Base-by-base conservation (phyloP, 1,140 invertebrate species). In the Elymnias hypermnestra region DNA sequence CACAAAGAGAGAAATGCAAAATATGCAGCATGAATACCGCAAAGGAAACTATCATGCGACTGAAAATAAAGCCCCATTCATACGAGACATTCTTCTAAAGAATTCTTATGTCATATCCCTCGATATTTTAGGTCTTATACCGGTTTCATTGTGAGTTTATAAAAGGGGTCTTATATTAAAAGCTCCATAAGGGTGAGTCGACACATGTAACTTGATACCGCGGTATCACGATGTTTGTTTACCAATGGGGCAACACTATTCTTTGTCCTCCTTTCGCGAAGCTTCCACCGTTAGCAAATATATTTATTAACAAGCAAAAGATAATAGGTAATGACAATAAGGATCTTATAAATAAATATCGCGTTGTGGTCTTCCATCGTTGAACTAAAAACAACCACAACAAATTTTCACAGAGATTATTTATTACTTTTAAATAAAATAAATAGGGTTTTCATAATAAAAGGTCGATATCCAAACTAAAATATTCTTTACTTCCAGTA, bases 121-220 rank as follows among this genome's bases (percentile, higher is more conserved):
- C 38, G 47, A 53, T 46, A 47, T 53, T 57, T 61, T 61, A 50
- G 35, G 41, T 56, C 49, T 47, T 29, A 49, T 38, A 53, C 57
- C 45, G 53, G 57, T 51, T 50, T 41, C 53, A 61, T 61, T 61
- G 53, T 54, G 28, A 39, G 19, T 40, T 36, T 45, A 35, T 44
- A 41, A 60, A 49, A 42, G 42, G 44, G 42, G 25, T 54, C 47
- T 42, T 38, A 36, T 46, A 57, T 45, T 37, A 38, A 57, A 47
- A 47, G 25, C 33, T 17, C 35, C 15, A 57, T 59, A 49, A 44
- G 48, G 44, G 52, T 47, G 51, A 55, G 40, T 54, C 58, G 46
- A 55, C 52, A 63, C 56, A 60, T 64, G 71, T 72, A 74, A 74
- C 58, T 53, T 40, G 65, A 74, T 60, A 63, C 67, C 54, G 29